A percentile compares a stretch with the other conserved stretches of the same genome.
Evolutionary conservation across 2,113 vertebrate genomes (phyloP).

Genomic region (Perccottus glenii): DNA sequence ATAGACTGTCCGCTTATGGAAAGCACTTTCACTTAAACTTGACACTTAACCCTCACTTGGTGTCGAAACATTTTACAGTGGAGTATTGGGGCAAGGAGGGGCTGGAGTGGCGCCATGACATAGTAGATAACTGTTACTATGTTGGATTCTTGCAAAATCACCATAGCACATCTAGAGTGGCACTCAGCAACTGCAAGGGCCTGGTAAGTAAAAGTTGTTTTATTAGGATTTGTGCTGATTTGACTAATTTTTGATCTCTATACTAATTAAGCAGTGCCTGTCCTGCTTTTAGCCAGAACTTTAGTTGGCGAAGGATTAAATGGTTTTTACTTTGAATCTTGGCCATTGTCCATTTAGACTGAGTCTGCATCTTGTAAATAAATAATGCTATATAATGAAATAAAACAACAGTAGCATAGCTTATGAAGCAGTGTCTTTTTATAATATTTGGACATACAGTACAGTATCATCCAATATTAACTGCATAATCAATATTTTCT

Average conservation of each 20-base stretch:
- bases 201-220: conserved; percentile 86
- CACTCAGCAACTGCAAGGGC: conserved; percentile 95
- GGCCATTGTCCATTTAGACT: too few relatives aligned
- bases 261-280: too few relatives aligned
- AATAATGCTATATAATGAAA: too few relatives aligned
- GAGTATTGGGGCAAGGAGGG: conserved; percentile 96
- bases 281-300: too few relatives aligned
- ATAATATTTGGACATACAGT: too few relatives aligned
- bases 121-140: conserved; percentile 94
- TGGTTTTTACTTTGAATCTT: too few relatives aligned
- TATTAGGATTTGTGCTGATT: not conserved
- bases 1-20: conserved; percentile 97
- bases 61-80: conserved; percentile 96
- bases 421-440: too few relatives aligned
- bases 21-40: conserved; percentile 99
- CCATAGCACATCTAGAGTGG: conserved; percentile 88
- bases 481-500: too few relatives aligned
- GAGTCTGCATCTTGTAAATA: too few relatives aligned
- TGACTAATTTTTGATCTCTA: conserved; percentile 10
- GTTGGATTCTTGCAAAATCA: conserved; percentile 91
- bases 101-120: conserved; percentile 88
- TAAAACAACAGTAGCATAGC: too few relatives aligned
- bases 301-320: too few relatives aligned
- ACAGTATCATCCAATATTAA: too few relatives aligned
- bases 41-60: conserved; percentile 94